Conservation (phyloP, 2,888 invertebrate genomes). For the Actias luna region DNA sequence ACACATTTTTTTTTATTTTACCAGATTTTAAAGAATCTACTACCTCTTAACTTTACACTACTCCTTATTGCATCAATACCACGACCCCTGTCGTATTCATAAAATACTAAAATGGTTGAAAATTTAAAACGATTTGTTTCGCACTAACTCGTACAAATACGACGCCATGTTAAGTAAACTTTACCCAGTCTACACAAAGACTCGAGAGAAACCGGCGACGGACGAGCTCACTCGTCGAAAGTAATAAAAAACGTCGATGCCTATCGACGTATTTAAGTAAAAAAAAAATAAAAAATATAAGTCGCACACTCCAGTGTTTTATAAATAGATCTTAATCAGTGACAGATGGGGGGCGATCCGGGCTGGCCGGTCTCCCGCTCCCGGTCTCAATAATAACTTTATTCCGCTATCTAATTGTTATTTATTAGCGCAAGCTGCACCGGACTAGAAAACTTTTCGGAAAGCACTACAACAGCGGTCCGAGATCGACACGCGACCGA, state of each 20-base stretch:
- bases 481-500: background rate
- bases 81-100: too few relatives aligned
- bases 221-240: background rate
- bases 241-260: background rate
- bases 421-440: conserved; percentile 29
- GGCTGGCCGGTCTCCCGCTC: conserved; percentile 6
- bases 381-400: conserved; percentile 14
- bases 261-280: background rate
- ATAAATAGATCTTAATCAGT: conserved; percentile 46
- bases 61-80: too few relatives aligned
- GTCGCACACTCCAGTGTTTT: conserved; percentile 35
- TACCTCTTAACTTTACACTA: too few relatives aligned
- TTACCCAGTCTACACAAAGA: background rate
- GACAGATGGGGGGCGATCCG: conserved; percentile 34
- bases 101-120: too few relatives aligned
- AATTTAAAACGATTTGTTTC: too few relatives aligned
- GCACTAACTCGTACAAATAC: background rate
- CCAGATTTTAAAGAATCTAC: too few relatives aligned
- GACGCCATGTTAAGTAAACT: background rate
- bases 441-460: conserved; percentile 21
- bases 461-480: conserved; percentile 2
- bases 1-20: too few relatives aligned
- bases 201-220: background rate
- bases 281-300: conserved; percentile 20
- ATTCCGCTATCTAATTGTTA: conserved; percentile 23